A percentile compares a stretch with the other conserved stretches of the same genome.
These are phyloP conservation scores for Xanthorhoe spadicearia DNA, from an alignment of 2,888 invertebrate species.

Conservation along the genomic window DNA sequence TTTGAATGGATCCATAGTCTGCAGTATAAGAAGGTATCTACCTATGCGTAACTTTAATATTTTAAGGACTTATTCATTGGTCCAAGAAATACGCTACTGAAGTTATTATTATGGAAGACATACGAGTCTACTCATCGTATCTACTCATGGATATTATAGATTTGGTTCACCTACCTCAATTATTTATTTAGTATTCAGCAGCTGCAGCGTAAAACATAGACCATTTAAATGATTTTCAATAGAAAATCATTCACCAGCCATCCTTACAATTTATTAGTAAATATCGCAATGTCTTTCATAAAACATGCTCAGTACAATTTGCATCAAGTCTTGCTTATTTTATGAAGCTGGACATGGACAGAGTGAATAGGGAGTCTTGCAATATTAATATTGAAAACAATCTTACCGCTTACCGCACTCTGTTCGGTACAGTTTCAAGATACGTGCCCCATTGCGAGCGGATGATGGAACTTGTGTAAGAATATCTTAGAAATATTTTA, in stretches of 20 bases:
- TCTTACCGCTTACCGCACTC: slow-evolving; percentile 30
- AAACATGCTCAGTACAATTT: slow-evolving; percentile 17
- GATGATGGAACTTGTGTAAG: not conserved
- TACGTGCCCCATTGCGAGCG: slow-evolving; percentile 13
- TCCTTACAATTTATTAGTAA: not conserved
- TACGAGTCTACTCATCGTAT: no score
- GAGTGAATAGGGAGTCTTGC: slow-evolving; percentile 16
- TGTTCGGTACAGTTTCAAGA: slow-evolving; percentile 8
- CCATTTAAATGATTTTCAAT: no score
- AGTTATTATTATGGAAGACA: no score
- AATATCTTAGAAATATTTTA: not conserved
- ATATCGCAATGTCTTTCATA: not conserved
- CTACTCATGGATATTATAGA: no score
- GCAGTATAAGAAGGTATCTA: no score
- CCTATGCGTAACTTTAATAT: no score
- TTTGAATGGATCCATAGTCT: no score
- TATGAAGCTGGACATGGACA: slow-evolving; percentile 20
- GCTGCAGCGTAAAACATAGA: no score
- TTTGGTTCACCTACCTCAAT: no score
- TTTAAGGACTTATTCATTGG: no score
- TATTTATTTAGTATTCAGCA: no score
- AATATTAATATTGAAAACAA: slow-evolving; percentile 35
- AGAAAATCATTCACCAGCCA: not conserved
- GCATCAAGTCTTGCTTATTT: slow-evolving; percentile 25
- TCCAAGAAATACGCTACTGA: no score